Base-by-base conservation (phyloP, 2,888 invertebrate species). In the Phytoseiulus persimilis region DNA sequence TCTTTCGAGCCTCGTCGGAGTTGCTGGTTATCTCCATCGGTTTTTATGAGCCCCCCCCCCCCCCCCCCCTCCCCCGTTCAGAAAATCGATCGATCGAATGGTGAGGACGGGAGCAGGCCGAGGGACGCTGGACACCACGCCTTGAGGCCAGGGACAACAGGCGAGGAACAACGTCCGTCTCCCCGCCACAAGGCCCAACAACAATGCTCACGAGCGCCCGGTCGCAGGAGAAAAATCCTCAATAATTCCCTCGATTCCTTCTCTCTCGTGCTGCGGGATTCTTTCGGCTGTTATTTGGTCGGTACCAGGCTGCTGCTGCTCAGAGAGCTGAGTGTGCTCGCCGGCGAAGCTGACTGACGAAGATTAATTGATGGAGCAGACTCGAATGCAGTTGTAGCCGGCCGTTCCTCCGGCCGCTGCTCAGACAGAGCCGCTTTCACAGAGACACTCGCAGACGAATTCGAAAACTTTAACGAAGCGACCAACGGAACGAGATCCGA, bases 331-430 rank as follows among this genome's bases (percentile, higher is more conserved):
- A 65, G 65, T 46, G 65, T 23, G 65, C 65, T 65, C 18, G 65
- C 65, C 18, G 65, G 65, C 65, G 65, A 65, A 28, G 65, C 65
- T 65, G 65, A 65, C 65, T 65, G 65, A 65, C 65, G 65, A 65
- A 65, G 65, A 65, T 65, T 65, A 65, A 65, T 65, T 65, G 65
- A 65, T 65, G 65, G 65, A 65, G 65, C 65, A 65, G 65, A 65
- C 65, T 65, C 65, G 65, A 65, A 65, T 65, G 65, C 65, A 65
- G 65, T 65, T 65, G 65, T 65, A 65, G 65, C 65, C 65, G 28
- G 65, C 28, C 65, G 65, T 65, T 65, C 28, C 65, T 65, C 65
- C 65, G 65, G 5, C 65, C 65, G 65, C 23, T 65, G 5, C 65
- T 65, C 65, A 65, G 65, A 65, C 23, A 65, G 65, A 65, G 65